Conservation (phyloP, 37 sponge, comb jelly and placozoan species). For the Bolinopsis microptera region DNA sequence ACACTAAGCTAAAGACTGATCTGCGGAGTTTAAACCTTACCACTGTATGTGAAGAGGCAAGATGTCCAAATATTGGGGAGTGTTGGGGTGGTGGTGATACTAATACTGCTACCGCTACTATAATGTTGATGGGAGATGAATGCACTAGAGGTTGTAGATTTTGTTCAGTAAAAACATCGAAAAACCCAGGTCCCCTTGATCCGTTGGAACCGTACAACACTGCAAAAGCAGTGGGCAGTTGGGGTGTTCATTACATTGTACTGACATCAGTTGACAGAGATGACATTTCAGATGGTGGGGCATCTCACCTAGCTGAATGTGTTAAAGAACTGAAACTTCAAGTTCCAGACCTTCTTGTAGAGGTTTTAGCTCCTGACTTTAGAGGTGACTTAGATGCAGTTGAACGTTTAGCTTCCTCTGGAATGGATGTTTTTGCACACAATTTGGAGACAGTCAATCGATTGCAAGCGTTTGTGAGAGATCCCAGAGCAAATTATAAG, state of each 20-base stretch:
- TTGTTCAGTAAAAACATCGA: constrained; percentile 97
- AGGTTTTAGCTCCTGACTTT: constrained; percentile 96
- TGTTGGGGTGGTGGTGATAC: constrained; percentile 98
- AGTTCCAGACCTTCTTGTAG: constrained; percentile 80
- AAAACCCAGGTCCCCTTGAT: constrained; percentile 91
- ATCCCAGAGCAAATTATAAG: constrained; percentile 93
- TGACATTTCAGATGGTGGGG: constrained; percentile 89
- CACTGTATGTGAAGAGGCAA: constrained; percentile 98
- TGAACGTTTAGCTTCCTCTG: constrained; percentile 76
- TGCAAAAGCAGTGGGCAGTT: constrained; percentile 73
- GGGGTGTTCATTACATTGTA: constrained; percentile 96
- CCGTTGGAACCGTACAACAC: constrained; percentile 94
- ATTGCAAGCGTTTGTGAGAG: constrained; percentile 94
- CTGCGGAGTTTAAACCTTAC: constrained; percentile 82
- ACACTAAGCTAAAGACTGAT: constrained; percentile 72
- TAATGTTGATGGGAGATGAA: constrained; percentile 96
- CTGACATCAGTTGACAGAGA: constrained; percentile 99
- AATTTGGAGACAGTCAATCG: constrained; percentile 94
- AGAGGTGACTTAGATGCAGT: constrained; percentile 79
- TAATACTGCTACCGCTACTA: constrained; percentile 93
- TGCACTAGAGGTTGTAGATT: constrained; percentile 98
- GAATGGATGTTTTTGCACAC: constrained; percentile 97
- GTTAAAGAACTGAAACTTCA: constrained; percentile 83
- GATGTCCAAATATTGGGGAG: constrained; percentile 98
- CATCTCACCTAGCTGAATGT: constrained; percentile 91